These are phyloP conservation scores for Formica aserva DNA, from an alignment of 2,888 invertebrate species.

Conservation along the genomic window DNA sequence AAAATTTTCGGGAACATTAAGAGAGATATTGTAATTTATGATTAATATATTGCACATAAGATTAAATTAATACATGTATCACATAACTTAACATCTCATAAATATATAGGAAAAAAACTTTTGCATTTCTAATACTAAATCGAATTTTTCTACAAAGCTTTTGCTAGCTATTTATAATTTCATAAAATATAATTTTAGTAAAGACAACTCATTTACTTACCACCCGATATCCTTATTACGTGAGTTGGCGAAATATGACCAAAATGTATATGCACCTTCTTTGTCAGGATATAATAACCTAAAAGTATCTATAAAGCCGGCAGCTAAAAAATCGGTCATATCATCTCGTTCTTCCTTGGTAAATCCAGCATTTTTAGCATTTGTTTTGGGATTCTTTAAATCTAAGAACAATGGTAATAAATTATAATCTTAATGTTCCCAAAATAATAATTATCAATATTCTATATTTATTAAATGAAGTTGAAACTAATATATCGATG, in stretches of 20 bases:
- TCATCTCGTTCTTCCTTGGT: slow-evolving; percentile 97
- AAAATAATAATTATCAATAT: slow-evolving; percentile 18
- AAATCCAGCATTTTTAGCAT: slow-evolving; percentile 97
- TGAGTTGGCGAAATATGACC: slow-evolving; percentile 97
- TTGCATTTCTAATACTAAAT: background rate
- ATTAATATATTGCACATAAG: slow-evolving; percentile 76
- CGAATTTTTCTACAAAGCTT: background rate
- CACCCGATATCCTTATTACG: slow-evolving; percentile 97
- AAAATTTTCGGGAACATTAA: background rate
- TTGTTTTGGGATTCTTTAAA: slow-evolving; percentile 97
- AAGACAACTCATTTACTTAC: slow-evolving; percentile 86
- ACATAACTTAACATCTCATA: background rate
- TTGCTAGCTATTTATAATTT: background rate
- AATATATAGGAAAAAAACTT: background rate
- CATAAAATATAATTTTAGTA: slow-evolving; percentile 13
- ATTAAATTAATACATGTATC: background rate
- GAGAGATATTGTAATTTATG: background rate
- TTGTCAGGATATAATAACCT: slow-evolving; percentile 94
- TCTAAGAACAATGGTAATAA: slow-evolving; percentile 87
- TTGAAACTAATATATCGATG: background rate
- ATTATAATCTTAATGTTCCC: slow-evolving; percentile 3
- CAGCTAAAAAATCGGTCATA: slow-evolving; percentile 93
- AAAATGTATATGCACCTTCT: slow-evolving; percentile 95
- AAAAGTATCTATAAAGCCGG: slow-evolving; percentile 96
- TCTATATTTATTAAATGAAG: slow-evolving; percentile 17